Evolutionary conservation across 2,888 invertebrate genomes (phyloP).

Genomic region (Incurvaria masculella): DNA sequence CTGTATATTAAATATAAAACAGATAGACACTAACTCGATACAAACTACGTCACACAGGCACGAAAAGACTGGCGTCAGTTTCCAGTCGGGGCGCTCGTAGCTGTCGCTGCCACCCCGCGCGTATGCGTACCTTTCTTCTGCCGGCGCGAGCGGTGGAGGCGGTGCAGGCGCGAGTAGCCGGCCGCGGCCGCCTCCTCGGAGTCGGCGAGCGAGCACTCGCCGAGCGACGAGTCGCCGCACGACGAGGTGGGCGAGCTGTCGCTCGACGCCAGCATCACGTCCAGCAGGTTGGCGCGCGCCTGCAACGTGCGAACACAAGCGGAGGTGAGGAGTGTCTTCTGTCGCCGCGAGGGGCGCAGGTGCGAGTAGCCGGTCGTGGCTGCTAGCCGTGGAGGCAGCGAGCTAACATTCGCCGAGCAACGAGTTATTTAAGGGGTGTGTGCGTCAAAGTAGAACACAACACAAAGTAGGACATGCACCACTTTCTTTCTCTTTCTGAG

Average conservation of each 20-base stretch:
- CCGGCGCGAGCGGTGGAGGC: slow-evolving; percentile 65
- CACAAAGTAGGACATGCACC: no score
- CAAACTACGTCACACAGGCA: no score
- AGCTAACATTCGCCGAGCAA: slow-evolving; percentile 52
- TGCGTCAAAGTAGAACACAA: no score
- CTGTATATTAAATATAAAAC: no score
- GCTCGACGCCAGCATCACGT: slow-evolving; percentile 75
- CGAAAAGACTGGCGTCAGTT: no score
- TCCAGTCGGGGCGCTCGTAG: no score
- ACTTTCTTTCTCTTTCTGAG: no score
- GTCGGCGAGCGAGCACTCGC: slow-evolving; percentile 40
- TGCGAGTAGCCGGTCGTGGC: slow-evolving; percentile 62
- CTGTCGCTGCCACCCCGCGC: no score
- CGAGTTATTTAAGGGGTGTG: no score
- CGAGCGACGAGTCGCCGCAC: slow-evolving; percentile 59
- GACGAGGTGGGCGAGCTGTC: slow-evolving; percentile 67
- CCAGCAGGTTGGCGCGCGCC: slow-evolving; percentile 72
- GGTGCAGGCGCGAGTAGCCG: slow-evolving; percentile 67
- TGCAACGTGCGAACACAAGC: slow-evolving; percentile 28
- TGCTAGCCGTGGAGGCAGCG: neutral
- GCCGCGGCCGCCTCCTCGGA: slow-evolving; percentile 26
- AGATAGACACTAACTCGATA: no score
- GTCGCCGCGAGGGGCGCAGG: slow-evolving; percentile 67
- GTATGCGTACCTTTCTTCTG: slow-evolving; percentile 73
- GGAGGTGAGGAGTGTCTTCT: slow-evolving; percentile 61